These are phyloP conservation scores for Sebastes itinus DNA, from an alignment of 2,797 vertebrate species.

Conservation along the genomic window DNA sequence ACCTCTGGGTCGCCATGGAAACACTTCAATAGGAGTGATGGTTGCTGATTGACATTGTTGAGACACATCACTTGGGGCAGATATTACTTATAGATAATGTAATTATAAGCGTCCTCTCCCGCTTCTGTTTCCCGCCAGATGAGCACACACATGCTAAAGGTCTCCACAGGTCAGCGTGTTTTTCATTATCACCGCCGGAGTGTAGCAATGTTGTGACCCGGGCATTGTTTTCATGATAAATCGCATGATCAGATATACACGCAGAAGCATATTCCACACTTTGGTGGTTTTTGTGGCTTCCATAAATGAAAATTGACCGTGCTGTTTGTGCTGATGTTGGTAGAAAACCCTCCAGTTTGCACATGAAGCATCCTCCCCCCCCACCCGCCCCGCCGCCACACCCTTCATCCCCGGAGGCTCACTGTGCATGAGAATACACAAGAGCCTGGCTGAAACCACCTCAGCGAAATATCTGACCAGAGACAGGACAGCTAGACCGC, in stretches of 20 bases:
- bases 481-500: constrained; percentile 18
- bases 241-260: constrained; percentile 51
- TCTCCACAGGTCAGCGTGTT: constrained; percentile 22
- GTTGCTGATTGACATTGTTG: constrained; percentile 43
- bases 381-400: not conserved
- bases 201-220: constrained; percentile 12
- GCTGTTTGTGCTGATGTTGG: constrained; percentile 77
- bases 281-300: constrained; percentile 49
- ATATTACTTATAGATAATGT: constrained; percentile 47
- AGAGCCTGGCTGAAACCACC: constrained; percentile 44
- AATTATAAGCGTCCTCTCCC: constrained; percentile 24
- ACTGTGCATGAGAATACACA: constrained; percentile 40
- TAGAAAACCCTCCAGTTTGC: constrained; percentile 47
- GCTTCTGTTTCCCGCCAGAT: constrained; percentile 6
- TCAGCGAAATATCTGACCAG: constrained; percentile 68
- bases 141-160: not conserved
- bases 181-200: constrained; percentile 15
- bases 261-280: constrained; percentile 62
- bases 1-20: constrained; percentile 67
- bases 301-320: constrained; percentile 68
- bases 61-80: constrained; percentile 38
- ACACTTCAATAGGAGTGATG: constrained; percentile 35
- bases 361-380: constrained; percentile 45
- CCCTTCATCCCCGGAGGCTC: constrained; percentile 55
- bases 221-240: constrained; percentile 24